Conservation (phyloP, 2,113 vertebrate species). For the Hippocampus abdominalis region DNA sequence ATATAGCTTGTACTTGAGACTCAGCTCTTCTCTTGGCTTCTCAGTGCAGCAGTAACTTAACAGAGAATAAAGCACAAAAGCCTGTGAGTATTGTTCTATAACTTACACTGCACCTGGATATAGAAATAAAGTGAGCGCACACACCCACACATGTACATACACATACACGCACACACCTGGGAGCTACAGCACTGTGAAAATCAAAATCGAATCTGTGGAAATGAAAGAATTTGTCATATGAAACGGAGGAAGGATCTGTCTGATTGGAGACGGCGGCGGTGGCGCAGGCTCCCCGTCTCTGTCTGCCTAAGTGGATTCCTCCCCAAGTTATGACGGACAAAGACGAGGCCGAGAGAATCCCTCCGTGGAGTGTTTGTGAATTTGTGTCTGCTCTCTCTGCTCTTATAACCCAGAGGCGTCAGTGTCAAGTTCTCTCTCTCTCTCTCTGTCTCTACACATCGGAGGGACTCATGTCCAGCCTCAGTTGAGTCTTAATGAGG, state of each 20-base stretch:
- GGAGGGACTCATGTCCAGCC: slow-evolving; percentile 5
- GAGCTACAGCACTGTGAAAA: slow-evolving; percentile 24
- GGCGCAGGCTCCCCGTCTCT: slow-evolving; percentile 31
- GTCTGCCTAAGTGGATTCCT: slow-evolving; percentile 59
- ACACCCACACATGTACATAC: slow-evolving; percentile 10
- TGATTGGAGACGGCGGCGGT: slow-evolving; percentile 13
- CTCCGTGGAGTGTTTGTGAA: slow-evolving; percentile 12
- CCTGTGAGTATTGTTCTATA: background rate
- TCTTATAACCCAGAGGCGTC: slow-evolving; percentile 45
- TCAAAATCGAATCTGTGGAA: slow-evolving; percentile 52
- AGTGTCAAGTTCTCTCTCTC: slow-evolving; percentile 9
- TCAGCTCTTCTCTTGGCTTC: no score
- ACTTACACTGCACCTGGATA: background rate
- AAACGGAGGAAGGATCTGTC: slow-evolving; percentile 13
- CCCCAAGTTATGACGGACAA: slow-evolving; percentile 9
- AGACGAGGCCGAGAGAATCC: background rate
- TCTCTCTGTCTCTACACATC: background rate
- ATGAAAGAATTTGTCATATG: slow-evolving; percentile 71
- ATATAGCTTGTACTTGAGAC: no score
- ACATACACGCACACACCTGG: slow-evolving; percentile 5
- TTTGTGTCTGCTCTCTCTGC: background rate
- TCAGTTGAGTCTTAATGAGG: slow-evolving; percentile 13
- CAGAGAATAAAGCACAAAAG: no score
- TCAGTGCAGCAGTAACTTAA: no score
- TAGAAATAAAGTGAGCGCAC: slow-evolving; percentile 7